Base-by-base conservation (phyloP, 92 coral and sea anemone species). In the Epizoanthus illoricatus region DNA sequence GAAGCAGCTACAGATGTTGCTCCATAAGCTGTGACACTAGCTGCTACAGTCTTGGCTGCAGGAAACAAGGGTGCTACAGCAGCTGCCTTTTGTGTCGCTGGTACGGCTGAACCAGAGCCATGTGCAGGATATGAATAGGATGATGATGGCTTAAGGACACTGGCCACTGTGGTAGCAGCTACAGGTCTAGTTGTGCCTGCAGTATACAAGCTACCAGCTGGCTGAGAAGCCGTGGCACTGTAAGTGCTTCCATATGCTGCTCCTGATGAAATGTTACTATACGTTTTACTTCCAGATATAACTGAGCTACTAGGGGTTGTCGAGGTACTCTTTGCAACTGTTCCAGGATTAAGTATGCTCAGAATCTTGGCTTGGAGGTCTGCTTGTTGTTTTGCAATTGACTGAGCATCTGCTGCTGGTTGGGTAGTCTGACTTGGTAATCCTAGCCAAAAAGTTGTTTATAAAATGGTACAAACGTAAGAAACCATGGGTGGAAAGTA, bases 341-440 rank as follows among this genome's bases (percentile, higher is more conserved):
- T 74, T 43, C 87, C 89, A 20, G 98, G 98, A 76, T 97, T 97
- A 58, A 97, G 87, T 73, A 97, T 97, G 71, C 99, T 97, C 71
- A 97, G 85, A 81, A 97, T 97, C 85, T 97, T 97, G 24, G 99
- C 99, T 87, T 97, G 99, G 4, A 97, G 98, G 86, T 97, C 99
- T 0, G 99, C 99, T 85, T 97, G 99, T 62, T 97, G 99, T 57
- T 91, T 89, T 71, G 99, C 99, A 56, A 97, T 97, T 49, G 99
- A 97, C 85, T 92, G 96, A 10, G 94, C 90, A 72, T 97, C 98
- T 45, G 92, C 85, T 20, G 92, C 72, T 28, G 94, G 87, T 64
- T 91, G 97, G 76, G 88, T 89, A 67, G 86, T 33, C 54, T 80
- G 89, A 55, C 85, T 69, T 56, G 97, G 17, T 39, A 74, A 12